Percentiles rank a stretch among this genome's conserved stretches.
Evolutionary conservation across 2,113 vertebrate species (phyloP).

Genomic region (Cygnus atratus): DNA sequence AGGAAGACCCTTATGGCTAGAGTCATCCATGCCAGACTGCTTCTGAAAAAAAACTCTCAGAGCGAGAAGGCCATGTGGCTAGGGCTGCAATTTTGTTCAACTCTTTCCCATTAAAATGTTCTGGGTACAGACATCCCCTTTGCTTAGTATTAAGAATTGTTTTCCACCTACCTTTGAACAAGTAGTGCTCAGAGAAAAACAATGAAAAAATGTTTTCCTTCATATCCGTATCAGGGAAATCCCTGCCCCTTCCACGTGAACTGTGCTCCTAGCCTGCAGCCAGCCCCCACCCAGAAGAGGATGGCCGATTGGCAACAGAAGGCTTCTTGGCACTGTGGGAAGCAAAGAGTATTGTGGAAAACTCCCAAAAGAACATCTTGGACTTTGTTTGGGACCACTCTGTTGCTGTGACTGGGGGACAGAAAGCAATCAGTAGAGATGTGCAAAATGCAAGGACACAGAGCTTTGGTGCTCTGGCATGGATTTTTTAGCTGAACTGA

Average conservation of each 20-base stretch:
- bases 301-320: neutral
- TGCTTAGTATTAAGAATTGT: neutral
- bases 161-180: neutral
- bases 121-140: neutral
- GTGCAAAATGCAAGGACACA: neutral
- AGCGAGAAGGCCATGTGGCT: neutral
- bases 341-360: neutral
- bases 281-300: neutral
- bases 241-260: neutral
- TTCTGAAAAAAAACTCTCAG: constrained; percentile 16
- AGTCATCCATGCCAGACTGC: neutral
- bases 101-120: neutral
- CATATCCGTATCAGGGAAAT: neutral
- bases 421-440: neutral
- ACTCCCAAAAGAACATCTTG: neutral
- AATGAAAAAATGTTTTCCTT: neutral
- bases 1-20: neutral
- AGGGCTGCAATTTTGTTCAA: neutral
- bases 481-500: neutral
- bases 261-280: neutral
- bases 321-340: neutral
- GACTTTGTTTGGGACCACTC: neutral
- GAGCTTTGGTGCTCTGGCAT: neutral
- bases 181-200: neutral
- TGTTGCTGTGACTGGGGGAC: neutral